A percentile compares a stretch with the other conserved stretches of the same genome.
Evolutionary conservation across 2,797 vertebrate species (phyloP).

Genomic region (Lacerta bilineata): DNA sequence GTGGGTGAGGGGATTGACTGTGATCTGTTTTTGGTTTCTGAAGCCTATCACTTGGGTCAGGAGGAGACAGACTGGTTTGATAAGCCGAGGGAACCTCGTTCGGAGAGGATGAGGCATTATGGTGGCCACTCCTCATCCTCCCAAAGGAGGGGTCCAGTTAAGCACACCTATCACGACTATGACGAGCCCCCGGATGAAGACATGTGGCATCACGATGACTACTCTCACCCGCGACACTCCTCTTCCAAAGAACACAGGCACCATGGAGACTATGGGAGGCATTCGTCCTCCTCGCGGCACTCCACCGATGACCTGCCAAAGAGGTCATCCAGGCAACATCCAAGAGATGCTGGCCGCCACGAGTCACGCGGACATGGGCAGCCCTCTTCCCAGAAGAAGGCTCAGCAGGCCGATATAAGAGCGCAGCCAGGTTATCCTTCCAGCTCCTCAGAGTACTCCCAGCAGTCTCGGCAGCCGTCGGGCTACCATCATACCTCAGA

Average conservation of each 20-base stretch:
- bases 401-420: slow-evolving; percentile 82
- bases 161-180: slow-evolving; percentile 96
- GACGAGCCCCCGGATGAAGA: slow-evolving; percentile 96
- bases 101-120: slow-evolving; percentile 94
- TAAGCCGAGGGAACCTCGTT: slow-evolving; percentile 94
- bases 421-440: slow-evolving; percentile 82
- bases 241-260: slow-evolving; percentile 92
- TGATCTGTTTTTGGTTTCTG: slow-evolving; percentile 91
- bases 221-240: slow-evolving; percentile 86
- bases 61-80: slow-evolving; percentile 99
- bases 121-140: slow-evolving; percentile 90
- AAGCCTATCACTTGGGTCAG: slow-evolving; percentile 99
- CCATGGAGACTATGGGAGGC: slow-evolving; percentile 90
- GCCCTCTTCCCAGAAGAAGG: slow-evolving; percentile 87
- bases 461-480: slow-evolving; percentile 82
- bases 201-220: slow-evolving; percentile 90
- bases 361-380: slow-evolving; percentile 84
- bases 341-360: slow-evolving; percentile 88
- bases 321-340: slow-evolving; percentile 90
- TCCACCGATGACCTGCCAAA: slow-evolving; percentile 87
- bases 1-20: slow-evolving; percentile 83
- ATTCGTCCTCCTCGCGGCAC: slow-evolving; percentile 90
- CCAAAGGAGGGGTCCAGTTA: slow-evolving; percentile 91
- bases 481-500: slow-evolving; percentile 88
- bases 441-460: slow-evolving; percentile 86